Evolutionary conservation across 1,140 invertebrate species (phyloP).

Genomic region (Lycorma delicatula): DNA sequence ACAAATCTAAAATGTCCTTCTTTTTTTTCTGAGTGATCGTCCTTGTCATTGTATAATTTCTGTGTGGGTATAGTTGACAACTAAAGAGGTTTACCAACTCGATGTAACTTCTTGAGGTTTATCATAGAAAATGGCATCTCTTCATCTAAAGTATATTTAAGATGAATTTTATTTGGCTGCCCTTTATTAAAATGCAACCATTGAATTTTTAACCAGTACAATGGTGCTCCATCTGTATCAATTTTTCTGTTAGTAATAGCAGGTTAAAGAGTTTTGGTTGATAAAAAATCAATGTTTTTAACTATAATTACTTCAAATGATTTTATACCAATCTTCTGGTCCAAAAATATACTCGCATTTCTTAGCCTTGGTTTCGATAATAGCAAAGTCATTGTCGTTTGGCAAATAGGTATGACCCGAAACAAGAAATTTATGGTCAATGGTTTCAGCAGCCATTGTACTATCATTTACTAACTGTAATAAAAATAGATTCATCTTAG

Average conservation of each 20-base stretch:
- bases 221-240: neutral
- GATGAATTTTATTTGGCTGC: conserved; percentile 1
- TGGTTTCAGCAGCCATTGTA: no score
- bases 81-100: neutral
- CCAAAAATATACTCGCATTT: no score
- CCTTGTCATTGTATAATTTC: neutral
- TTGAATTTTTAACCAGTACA: conserved; percentile 14
- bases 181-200: conserved; percentile 7
- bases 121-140: neutral
- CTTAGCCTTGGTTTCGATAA: no score
- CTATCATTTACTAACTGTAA: no score
- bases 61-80: neutral
- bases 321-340: no score
- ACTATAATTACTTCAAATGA: neutral
- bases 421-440: no score
- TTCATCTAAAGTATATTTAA: conserved; percentile 9
- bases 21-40: neutral
- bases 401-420: no score
- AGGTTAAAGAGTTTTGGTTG: neutral
- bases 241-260: neutral
- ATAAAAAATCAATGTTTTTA: neutral
- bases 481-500: no score
- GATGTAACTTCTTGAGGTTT: neutral
- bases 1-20: neutral
- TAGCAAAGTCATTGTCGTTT: no score